Evolutionary conservation across 1,140 invertebrate species (phyloP).

Genomic region (Philotrypesis tridentata): DNA sequence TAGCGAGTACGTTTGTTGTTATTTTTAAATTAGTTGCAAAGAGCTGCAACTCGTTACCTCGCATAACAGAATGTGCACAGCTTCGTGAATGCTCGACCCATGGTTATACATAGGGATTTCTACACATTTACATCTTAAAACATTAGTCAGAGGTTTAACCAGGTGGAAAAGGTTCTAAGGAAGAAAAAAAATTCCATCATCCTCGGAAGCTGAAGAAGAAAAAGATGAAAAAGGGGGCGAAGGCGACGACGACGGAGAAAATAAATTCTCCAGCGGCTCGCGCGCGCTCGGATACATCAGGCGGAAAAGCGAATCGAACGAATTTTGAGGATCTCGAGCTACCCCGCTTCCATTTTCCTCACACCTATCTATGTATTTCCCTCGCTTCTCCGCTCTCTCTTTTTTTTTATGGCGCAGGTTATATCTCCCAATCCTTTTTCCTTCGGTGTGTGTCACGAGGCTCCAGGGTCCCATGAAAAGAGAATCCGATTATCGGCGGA

Average conservation of each 20-base stretch:
- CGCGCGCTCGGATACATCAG: constrained; percentile 19
- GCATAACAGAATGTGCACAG: background rate
- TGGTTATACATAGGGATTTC: background rate
- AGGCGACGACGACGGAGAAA: constrained; percentile 1
- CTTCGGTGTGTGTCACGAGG: constrained; percentile 31
- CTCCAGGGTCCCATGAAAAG: constrained; percentile 46
- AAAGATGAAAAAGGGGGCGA: background rate
- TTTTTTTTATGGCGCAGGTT: constrained; percentile 7
- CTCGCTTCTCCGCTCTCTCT: background rate
- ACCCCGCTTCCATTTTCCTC: constrained; percentile 1
- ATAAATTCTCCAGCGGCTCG: constrained; percentile 22
- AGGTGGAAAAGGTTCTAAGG: background rate
- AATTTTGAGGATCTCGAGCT: constrained; percentile 23
- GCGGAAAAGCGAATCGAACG: constrained; percentile 38
- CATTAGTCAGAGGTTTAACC: background rate
- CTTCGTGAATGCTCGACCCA: background rate
- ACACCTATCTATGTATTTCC: background rate
- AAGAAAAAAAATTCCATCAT: background rate
- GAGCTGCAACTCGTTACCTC: background rate
- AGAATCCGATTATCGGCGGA: constrained; percentile 61
- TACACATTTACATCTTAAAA: background rate
- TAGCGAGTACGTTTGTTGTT: background rate
- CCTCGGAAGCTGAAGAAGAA: background rate
- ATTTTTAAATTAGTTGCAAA: background rate
- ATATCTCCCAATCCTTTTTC: constrained; percentile 36